Evolutionary conservation across 2,797 vertebrate species (phyloP).

Genomic region (Pangasius krempfi): DNA sequence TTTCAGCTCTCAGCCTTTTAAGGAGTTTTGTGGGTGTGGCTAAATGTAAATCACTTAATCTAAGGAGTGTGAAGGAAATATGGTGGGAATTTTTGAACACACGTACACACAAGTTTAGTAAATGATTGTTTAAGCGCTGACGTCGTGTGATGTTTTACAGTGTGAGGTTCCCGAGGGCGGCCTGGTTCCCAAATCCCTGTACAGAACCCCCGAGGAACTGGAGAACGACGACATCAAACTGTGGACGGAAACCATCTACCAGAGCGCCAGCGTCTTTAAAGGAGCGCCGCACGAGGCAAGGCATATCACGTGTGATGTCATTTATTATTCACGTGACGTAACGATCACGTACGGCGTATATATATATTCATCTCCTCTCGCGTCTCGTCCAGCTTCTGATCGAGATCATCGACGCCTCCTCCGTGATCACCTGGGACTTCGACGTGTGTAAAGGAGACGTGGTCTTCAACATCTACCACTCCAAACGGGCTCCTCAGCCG

Average conservation of each 20-base stretch:
- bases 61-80: neutral
- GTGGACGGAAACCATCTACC: slow-evolving; percentile 98
- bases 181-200: slow-evolving; percentile 95
- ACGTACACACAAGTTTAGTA: neutral
- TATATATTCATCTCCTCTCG: neutral
- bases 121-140: neutral
- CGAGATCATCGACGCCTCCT: slow-evolving; percentile 94
- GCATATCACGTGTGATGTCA: neutral
- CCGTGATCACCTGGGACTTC: slow-evolving; percentile 98
- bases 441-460: slow-evolving; percentile 97
- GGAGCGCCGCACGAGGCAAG: slow-evolving; percentile 94
- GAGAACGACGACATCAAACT: slow-evolving; percentile 92
- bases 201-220: slow-evolving; percentile 92
- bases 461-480: slow-evolving; percentile 97
- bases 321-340: neutral
- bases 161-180: slow-evolving; percentile 97
- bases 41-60: neutral
- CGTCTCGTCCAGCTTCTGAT: slow-evolving; percentile 79
- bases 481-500: slow-evolving; percentile 89
- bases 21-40: slow-evolving; percentile 1
- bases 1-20: neutral
- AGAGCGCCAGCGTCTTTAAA: slow-evolving; percentile 96
- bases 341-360: accelerated
- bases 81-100: too few species aligned
- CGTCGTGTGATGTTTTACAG: slow-evolving; percentile 67